These are phyloP conservation scores for Hermaeophaga mercurialis DNA, from an alignment of 2,888 invertebrate species.

Conservation along the genomic window DNA sequence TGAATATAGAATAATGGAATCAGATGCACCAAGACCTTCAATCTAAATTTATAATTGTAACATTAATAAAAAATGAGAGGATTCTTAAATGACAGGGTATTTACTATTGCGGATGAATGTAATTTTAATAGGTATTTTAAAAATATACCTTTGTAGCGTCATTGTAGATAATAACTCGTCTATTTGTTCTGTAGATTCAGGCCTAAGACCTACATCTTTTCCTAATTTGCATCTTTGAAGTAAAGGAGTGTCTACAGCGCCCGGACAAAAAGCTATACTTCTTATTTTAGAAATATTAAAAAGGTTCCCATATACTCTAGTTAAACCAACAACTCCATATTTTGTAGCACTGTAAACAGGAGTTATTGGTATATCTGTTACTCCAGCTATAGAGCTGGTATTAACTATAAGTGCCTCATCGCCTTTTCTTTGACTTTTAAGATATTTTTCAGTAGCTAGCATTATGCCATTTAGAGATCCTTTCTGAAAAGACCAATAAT, in stretches of 20 bases:
- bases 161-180: not conserved
- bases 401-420: constrained; percentile 32
- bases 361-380: not conserved
- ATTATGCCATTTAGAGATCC: constrained; percentile 29
- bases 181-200: not conserved
- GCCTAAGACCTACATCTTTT: not conserved
- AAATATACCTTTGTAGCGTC: not conserved
- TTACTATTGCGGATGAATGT: no score
- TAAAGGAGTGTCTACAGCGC: constrained; percentile 59
- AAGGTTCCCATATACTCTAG: no score
- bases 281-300: constrained; percentile 58
- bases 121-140: no score
- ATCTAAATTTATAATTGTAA: no score
- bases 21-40: no score
- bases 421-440: constrained; percentile 29
- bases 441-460: constrained; percentile 32
- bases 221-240: not conserved
- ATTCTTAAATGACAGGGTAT: no score
- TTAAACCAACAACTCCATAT: not conserved
- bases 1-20: no score
- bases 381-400: constrained; percentile 28
- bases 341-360: not conserved
- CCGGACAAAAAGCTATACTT: constrained; percentile 60
- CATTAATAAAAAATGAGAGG: no score
- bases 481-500: constrained; percentile 46